Percentiles rank a stretch among this genome's conserved stretches.
phyloP scores from a whole-genome alignment of 2,113 vertebrate species.

The Amblyopsis rosae region DNA sequence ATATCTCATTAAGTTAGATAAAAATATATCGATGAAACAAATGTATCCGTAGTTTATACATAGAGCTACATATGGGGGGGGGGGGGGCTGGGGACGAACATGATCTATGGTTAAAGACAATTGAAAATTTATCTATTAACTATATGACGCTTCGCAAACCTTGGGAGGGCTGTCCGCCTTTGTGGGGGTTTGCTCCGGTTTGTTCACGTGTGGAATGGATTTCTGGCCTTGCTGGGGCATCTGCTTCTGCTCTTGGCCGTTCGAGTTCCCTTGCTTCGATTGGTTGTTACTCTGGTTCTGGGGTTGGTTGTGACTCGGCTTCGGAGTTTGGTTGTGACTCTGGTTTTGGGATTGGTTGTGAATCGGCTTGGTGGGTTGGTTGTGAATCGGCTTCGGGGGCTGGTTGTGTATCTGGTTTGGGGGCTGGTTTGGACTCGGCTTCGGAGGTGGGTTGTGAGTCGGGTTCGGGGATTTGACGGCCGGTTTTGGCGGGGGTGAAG shows the following conservation, averaged over 20 bases:
- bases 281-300: conserved; percentile 19
- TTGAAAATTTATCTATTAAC: neutral
- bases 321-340: neutral
- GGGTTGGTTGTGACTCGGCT: conserved; percentile 25
- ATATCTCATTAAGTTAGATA: neutral
- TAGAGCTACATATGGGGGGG: too few species aligned
- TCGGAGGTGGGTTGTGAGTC: neutral
- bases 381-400: neutral
- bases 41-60: neutral
- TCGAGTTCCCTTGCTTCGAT: neutral
- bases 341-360: too few species aligned
- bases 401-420: neutral
- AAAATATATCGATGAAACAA: neutral
- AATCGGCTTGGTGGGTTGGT: neutral
- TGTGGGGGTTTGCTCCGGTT: neutral
- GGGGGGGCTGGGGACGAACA: too few species aligned
- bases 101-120: neutral
- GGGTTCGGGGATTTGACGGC: neutral
- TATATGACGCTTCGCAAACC: neutral
- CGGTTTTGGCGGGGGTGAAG: neutral
- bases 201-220: conserved; percentile 28
- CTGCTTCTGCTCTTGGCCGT: conserved; percentile 42
- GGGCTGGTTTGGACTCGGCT: neutral
- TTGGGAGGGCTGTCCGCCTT: neutral
- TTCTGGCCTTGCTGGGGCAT: conserved; percentile 1